Conservation (phyloP, 2,113 vertebrate genomes). For the Sturnus vulgaris region DNA sequence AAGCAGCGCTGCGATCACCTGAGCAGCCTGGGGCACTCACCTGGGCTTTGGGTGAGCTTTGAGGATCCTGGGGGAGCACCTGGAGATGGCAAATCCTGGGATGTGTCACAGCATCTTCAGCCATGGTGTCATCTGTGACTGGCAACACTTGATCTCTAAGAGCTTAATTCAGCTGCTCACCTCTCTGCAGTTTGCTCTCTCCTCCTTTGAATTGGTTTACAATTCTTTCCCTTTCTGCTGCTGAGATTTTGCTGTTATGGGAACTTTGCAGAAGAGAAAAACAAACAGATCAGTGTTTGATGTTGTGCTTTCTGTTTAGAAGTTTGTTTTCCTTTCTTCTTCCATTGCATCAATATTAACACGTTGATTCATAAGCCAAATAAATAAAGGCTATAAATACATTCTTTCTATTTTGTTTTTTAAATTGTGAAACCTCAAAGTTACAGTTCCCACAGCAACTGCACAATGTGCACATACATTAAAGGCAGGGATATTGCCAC, state of each 20-base stretch:
- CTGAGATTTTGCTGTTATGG: background rate
- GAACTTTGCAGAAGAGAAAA: constrained; percentile 26
- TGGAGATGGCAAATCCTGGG: background rate
- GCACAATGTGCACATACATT: background rate
- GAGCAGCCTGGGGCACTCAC: background rate
- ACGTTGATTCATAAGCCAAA: constrained; percentile 46
- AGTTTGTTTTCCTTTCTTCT: constrained; percentile 56
- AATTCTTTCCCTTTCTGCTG: background rate
- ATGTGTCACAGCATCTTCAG: background rate
- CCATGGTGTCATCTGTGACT: rapidly evolving
- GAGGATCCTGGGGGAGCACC: background rate
- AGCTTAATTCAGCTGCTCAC: background rate
- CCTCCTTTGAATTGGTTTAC: background rate
- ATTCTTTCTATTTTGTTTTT: background rate
- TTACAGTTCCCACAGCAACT: constrained; percentile 62
- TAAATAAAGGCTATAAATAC: constrained; percentile 42
- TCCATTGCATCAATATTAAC: constrained; percentile 55
- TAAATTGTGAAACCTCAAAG: constrained; percentile 1
- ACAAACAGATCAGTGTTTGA: constrained; percentile 51
- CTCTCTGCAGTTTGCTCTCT: background rate
- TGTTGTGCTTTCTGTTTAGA: constrained; percentile 18
- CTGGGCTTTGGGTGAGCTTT: background rate
- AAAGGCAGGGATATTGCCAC: constrained; percentile 1
- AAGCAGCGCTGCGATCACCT: rapidly evolving
- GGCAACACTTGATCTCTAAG: background rate